Percentiles rank a stretch among this genome's conserved stretches.
Evolutionary conservation across 1,140 invertebrate species (phyloP).

Genomic region (Acyrthosiphon pisum): DNA sequence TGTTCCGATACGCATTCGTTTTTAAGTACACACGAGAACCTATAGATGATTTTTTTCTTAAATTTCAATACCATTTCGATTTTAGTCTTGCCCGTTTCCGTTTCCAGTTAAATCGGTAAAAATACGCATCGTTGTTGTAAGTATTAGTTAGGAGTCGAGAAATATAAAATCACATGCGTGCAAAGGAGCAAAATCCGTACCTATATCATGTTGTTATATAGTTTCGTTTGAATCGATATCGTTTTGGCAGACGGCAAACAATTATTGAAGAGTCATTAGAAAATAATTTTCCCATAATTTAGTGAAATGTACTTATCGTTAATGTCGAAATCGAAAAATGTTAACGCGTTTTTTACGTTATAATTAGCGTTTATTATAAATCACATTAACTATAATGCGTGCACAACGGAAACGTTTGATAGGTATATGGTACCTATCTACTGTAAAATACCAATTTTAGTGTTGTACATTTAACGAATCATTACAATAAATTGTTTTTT

Average conservation of each 20-base stretch:
- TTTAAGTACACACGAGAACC: background rate
- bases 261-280: background rate
- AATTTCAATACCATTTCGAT: background rate
- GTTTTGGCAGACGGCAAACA: background rate
- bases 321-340: background rate
- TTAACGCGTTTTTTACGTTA: background rate
- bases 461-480: background rate
- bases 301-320: background rate
- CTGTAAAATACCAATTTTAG: background rate
- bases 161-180: background rate
- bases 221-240: background rate
- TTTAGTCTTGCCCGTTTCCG: background rate
- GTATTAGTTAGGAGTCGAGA: background rate
- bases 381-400: background rate
- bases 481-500: background rate
- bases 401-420: background rate
- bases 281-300: background rate
- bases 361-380: background rate
- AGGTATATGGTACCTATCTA: background rate
- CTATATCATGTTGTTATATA: background rate
- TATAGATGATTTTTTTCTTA: background rate
- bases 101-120: background rate
- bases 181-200: background rate
- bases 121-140: background rate
- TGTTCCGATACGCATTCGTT: background rate